Conservation (phyloP, 2,113 vertebrate genomes). For the Grammomys surdaster region DNA sequence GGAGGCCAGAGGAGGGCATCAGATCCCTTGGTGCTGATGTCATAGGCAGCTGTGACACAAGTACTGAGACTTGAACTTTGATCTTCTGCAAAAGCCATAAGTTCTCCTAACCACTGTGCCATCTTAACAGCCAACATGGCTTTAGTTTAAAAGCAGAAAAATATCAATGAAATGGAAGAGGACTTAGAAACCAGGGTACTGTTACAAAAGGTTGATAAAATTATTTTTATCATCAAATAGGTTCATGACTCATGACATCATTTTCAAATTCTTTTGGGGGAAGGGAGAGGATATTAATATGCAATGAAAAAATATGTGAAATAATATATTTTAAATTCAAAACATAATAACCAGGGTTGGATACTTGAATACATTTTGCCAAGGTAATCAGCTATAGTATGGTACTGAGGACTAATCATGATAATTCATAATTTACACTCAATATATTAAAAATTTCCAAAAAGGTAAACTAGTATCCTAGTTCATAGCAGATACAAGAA, state of each 20-base stretch:
- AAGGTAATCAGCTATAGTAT: neutral
- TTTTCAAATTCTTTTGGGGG: neutral
- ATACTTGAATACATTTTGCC: slow-evolving; percentile 12
- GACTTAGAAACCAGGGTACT: neutral
- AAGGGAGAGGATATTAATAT: neutral
- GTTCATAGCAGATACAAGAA: neutral
- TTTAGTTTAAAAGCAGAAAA: slow-evolving; percentile 15
- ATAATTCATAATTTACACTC: slow-evolving; percentile 2
- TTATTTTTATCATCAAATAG: neutral
- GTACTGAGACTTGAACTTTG: neutral
- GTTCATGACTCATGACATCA: neutral
- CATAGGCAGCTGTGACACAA: neutral
- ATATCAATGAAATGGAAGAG: neutral
- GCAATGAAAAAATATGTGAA: slow-evolving; percentile 29
- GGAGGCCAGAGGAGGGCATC: neutral
- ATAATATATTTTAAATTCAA: neutral
- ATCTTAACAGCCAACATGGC: neutral
- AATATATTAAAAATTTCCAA: neutral
- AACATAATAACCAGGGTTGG: neutral
- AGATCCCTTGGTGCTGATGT: neutral
- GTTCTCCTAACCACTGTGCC: neutral
- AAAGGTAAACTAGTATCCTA: neutral
- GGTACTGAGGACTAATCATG: slow-evolving; percentile 21
- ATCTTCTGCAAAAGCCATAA: neutral
- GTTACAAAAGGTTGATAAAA: neutral